Evolutionary conservation across 2,113 vertebrate genomes (phyloP), one percentile per base, ranked within the genome.

Genomic region (Lycaon pictus): DNA sequence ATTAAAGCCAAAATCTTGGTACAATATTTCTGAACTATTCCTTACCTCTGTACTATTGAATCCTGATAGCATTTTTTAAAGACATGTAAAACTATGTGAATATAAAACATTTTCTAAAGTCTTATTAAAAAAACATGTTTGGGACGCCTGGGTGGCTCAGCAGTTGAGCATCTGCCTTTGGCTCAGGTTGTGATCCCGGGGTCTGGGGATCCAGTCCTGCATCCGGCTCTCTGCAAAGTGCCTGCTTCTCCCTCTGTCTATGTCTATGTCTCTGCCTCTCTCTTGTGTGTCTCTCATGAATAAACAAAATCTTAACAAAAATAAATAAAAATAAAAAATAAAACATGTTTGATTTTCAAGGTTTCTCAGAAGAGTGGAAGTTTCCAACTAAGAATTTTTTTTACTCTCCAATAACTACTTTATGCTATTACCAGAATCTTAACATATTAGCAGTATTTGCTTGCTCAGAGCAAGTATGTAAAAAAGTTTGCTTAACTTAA

Each of bases 371-470:
- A 12, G 23, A 85, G 22, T 79, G 5, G 4, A 85, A 58, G 48
- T 84, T 95, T 85, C 51, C 79, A 90, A 43, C 32, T 17, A 79
- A 85, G 51, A 53, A 29, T 95, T 88, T 65, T 27, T 58, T 85
- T 10, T 77, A 80, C 51, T 91, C 23, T 72, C 67, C 58, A 62
- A 80, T 53, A 60, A 60, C 37, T 86, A 69, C 69, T 79, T 71
- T 80, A 53, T 71, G 53, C 37, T 51, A 60, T 77, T 53, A 74
- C 4, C 23, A 62, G 32, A 48, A 25, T 60, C 56, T 55, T 37
- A 62, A 76, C 37, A 90, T 69, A 77, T 22, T 53, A 91, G 17
- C 32, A 85, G 22, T 76, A 74, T 69, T n/a, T 88, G 35, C 23
- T 91, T 43, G 23, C 32, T 86, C 35, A 80, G 12, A 37, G 25